phyloP scores from a whole-genome alignment of 2,797 vertebrate species.

The Gymnocypris eckloni region DNA sequence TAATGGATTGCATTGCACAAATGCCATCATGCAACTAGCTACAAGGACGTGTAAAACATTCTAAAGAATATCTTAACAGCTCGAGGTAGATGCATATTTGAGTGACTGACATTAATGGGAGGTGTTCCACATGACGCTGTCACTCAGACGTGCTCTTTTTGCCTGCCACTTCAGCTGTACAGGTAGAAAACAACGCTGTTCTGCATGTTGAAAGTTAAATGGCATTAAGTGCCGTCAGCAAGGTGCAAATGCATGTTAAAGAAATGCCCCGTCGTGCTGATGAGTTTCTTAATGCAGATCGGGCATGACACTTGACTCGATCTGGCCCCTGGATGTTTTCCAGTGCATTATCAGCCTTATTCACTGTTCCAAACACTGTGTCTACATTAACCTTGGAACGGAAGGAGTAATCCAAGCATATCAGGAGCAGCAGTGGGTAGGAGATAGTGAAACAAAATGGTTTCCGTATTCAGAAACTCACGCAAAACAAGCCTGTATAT shows the following conservation, averaged over 20 bases:
- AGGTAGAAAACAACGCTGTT: neutral
- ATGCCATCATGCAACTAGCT: neutral
- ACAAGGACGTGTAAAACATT: neutral
- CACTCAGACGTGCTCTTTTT: conserved; percentile 22
- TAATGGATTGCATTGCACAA: conserved; percentile 4
- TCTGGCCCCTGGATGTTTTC: conserved; percentile 65
- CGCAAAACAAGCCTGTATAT: conserved; percentile 21
- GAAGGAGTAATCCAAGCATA: conserved; percentile 40
- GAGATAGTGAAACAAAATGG: conserved; percentile 33
- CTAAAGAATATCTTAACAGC: neutral
- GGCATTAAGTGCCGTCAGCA: neutral
- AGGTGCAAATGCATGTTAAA: conserved; percentile 70
- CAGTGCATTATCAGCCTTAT: conserved; percentile 75
- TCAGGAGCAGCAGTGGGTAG: conserved; percentile 30
- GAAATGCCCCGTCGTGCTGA: conserved; percentile 73
- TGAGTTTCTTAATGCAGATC: conserved; percentile 54
- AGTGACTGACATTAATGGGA: conserved; percentile 31
- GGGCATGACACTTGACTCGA: conserved; percentile 56
- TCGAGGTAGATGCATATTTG: conserved; percentile 2
- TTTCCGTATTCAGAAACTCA: conserved; percentile 35
- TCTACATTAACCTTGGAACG: conserved; percentile 77
- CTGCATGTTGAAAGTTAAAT: conserved; percentile 1
- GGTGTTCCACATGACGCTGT: neutral
- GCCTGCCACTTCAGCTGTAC: neutral
- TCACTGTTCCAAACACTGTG: conserved; percentile 57